Percentiles rank a stretch among this genome's conserved stretches.
These are phyloP conservation scores for Bradysia coprophila DNA, from an alignment of 1,140 invertebrate species.

Conservation along the genomic window DNA sequence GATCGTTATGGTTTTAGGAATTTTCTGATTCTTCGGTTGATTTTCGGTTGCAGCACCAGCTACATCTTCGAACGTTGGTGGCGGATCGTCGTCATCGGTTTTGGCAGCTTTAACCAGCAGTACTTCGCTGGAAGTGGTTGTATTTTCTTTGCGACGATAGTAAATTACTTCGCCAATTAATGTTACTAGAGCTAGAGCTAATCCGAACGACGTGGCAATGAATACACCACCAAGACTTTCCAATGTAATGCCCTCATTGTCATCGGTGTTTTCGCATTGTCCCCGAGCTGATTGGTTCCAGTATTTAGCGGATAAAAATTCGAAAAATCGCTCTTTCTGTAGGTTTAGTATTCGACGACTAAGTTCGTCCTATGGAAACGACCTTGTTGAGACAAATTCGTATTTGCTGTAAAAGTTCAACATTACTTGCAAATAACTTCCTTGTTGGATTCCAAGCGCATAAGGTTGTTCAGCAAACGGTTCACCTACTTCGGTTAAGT, in stretches of 20 bases:
- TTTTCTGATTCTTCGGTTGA: neutral
- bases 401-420: too few species aligned
- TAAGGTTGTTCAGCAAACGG: constrained; percentile 78
- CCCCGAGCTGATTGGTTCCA: constrained; percentile 58
- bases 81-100: neutral
- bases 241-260: constrained; percentile 71
- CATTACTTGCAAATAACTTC: constrained; percentile 35
- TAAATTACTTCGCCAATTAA: constrained; percentile 62
- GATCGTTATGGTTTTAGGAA: neutral
- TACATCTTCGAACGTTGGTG: neutral
- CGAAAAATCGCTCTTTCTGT: constrained; percentile 72
- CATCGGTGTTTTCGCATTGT: constrained; percentile 49
- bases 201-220: constrained; percentile 68
- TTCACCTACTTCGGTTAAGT: constrained; percentile 71
- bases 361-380: constrained; percentile 50
- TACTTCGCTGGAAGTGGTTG: neutral
- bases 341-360: constrained; percentile 59
- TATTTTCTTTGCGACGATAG: constrained; percentile 41
- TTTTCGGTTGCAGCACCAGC: neutral
- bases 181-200: constrained; percentile 64
- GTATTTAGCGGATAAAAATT: constrained; percentile 53
- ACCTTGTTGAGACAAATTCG: too few species aligned
- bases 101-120: neutral
- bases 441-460: constrained; percentile 72
- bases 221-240: constrained; percentile 80